Base-by-base conservation (phyloP, 2,888 invertebrate genomes). In the Yponomeuta evonymella region DNA sequence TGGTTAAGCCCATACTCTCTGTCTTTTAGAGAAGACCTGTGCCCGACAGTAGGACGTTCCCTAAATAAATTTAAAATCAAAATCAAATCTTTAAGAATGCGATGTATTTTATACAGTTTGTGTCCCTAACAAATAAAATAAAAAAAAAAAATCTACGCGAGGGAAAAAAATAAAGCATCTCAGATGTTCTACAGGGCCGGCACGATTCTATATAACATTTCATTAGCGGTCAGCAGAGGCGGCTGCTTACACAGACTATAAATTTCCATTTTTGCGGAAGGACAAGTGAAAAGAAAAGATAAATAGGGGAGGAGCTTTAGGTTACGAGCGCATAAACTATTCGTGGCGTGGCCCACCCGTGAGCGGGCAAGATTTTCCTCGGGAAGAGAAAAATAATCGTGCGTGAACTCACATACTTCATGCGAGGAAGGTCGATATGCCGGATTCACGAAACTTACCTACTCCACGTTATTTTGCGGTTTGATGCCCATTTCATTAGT, bases 251-350 rank as follows among this genome's bases (percentile, higher is more conserved):
- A 79, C 79, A 80, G 81, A 86, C 87, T 81, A 89, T 89, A 90
- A 89, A 89, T 89, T 88, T 86, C 89, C 89, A 90, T 89, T 88
- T 87, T 85, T 86, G 81, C 86, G 76, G 82, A 80, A 81, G 87
- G 85, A 86, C 87, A 84, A 87, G 88, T 88, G 88, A 88, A 89
- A 85, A 84, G 83, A 87, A 84, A 85, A 87, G 86, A 87, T 84
- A 89, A 86, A 88, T 86, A 87, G 84, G 76, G 77, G 77, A 76
- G 75, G 79, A 82, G 82, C 84, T 85, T 84, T 84, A 81, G 79
- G 79, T 83, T 80, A 58, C 69, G 69, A 58, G 51, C 79, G 76
- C 77, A 81, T 82, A 82, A 80, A 82, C 83, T 81, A 83, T 81
- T 79, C 75, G 73, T 15, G 75, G 72, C 75, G 73, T 74, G 73